Evolutionary conservation across 2,888 invertebrate genomes (phyloP).

Genomic region (Abrostola tripartita): DNA sequence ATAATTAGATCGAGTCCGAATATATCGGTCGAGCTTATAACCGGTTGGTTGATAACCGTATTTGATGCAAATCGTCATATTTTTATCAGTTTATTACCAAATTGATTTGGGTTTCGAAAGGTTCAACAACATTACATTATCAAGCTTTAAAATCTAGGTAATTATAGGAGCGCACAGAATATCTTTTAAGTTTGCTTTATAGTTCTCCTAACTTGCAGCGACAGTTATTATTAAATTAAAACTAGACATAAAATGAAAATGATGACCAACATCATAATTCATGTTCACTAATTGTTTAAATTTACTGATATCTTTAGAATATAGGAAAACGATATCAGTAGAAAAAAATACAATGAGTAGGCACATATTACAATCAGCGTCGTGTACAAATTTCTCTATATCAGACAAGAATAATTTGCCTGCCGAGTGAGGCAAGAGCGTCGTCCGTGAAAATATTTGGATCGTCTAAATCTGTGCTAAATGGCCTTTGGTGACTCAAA

Average conservation of each 20-base stretch:
- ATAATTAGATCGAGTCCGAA: conserved; percentile 63
- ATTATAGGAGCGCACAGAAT: too few species aligned
- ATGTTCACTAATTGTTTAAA: too few species aligned
- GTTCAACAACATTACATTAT: background rate
- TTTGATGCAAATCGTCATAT: conserved; percentile 27
- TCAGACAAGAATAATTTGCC: conserved; percentile 56
- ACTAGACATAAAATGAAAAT: too few species aligned
- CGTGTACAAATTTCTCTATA: conserved; percentile 34
- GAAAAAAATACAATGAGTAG: background rate
- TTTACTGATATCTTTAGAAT: background rate
- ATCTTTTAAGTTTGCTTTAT: too few species aligned
- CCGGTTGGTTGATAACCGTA: conserved; percentile 57
- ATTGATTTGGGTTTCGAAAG: conserved; percentile 3
- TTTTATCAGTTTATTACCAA: conserved; percentile 18
- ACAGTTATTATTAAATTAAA: too few species aligned
- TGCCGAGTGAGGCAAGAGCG: conserved; percentile 73
- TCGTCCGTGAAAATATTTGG: conserved; percentile 84
- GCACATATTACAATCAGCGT: conserved; percentile 9
- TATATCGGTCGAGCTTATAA: conserved; percentile 49
- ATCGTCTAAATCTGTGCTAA: conserved; percentile 81
- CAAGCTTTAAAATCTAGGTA: background rate
- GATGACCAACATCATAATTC: too few species aligned
- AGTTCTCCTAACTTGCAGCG: too few species aligned
- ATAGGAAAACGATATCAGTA: background rate
- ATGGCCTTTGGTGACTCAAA: conserved; percentile 83